Evolutionary conservation across 1,140 invertebrate species (phyloP).

Genomic region (Helicoverpa armigera): DNA sequence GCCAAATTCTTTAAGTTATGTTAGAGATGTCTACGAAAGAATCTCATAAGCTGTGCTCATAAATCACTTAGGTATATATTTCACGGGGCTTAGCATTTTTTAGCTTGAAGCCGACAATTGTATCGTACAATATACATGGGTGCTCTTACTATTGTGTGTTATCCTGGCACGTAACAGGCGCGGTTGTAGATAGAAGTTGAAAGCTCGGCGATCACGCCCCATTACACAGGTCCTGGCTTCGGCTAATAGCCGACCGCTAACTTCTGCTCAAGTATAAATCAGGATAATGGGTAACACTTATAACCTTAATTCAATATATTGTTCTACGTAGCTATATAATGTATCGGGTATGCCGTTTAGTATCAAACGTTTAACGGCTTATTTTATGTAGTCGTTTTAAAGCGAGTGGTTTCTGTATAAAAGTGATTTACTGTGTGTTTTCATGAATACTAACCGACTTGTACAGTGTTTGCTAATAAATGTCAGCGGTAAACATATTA

Average conservation of each 20-base stretch:
- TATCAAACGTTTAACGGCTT: background rate
- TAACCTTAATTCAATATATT: slow-evolving; percentile 49
- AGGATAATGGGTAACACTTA: slow-evolving; percentile 45
- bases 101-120: slow-evolving; percentile 27
- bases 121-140: background rate
- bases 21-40: slow-evolving; percentile 38
- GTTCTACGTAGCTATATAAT: background rate
- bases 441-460: no score
- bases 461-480: no score
- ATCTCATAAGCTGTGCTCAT: slow-evolving; percentile 43
- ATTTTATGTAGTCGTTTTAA: background rate
- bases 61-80: slow-evolving; percentile 34
- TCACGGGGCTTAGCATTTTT: slow-evolving; percentile 36
- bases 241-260: slow-evolving; percentile 52
- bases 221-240: slow-evolving; percentile 55
- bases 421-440: no score
- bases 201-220: slow-evolving; percentile 35
- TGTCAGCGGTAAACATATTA: no score
- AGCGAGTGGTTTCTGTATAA: no score
- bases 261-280: slow-evolving; percentile 51
- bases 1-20: slow-evolving; percentile 36
- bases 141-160: slow-evolving; percentile 23
- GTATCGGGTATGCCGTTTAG: background rate
- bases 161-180: background rate
- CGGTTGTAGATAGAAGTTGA: slow-evolving; percentile 34